Evolutionary conservation across 2,113 vertebrate genomes (phyloP), one percentile per base, ranked within the genome.

Genomic region (Oryzias melastigma): DNA sequence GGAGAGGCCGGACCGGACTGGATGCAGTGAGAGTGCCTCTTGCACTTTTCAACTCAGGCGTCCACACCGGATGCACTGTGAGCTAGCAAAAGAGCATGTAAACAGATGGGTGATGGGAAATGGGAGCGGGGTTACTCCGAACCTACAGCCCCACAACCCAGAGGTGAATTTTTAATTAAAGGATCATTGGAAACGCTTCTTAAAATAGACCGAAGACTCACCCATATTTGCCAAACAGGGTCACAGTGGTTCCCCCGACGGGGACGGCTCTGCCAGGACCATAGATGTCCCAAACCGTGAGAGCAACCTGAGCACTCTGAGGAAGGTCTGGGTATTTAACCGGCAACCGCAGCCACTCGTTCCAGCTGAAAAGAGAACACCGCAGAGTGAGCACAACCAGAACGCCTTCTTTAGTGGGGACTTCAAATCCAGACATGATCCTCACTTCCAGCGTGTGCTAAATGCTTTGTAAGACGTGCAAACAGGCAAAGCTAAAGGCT

Each of bases 381-480:
- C 2, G 19, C 0, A 10, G 10, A 19, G 16, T 13, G 16, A 60
- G 10, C 4, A 20, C 53, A 56, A 45, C 25, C 14, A 25, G 12
- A 35, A 35, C 10, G 12, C 10, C 10, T 35, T 8, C 2, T 3
- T 35, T 12, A 12, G 35, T 10, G 8, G 35, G 10, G 35, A 35
- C 35, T 35, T 35, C 2, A 35, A 35, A 35, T 35, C 35, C 3
- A 35, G 35, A 12, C 27, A 22, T 1, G 6, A 25, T 14, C 93
- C 96, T 95, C 91, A 99, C 97, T 99, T 99, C 97, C 97, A 99
- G 12, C 97, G 92, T 35, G 97, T 98, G 89, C 97, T 99, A 86
- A 99, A 99, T 0, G 97, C 95, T 78, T 99, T 98, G 83, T 98
- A 98, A 0, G 97, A 96, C 14, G 97, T 99, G 77, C 95, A 94